These are phyloP conservation scores for Cinara cedri DNA, from an alignment of 2,888 invertebrate genomes.

Conservation along the genomic window DNA sequence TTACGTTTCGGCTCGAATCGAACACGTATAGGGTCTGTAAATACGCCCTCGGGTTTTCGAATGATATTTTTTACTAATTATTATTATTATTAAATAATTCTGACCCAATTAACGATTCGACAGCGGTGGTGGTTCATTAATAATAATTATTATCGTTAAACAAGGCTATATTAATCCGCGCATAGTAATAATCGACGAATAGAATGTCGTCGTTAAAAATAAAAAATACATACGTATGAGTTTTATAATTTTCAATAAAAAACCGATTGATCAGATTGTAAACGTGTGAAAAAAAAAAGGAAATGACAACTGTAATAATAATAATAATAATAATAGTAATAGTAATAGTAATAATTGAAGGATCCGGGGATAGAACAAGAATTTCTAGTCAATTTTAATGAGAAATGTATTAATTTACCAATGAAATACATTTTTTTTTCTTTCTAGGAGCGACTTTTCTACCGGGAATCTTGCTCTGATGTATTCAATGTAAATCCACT, in stretches of 20 bases:
- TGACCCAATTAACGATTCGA: slow-evolving; percentile 41
- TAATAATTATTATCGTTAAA: slow-evolving; percentile 48
- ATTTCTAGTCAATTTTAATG: too few species aligned
- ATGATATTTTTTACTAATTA: neutral
- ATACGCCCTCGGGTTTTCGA: slow-evolving; percentile 24
- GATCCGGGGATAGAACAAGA: too few species aligned
- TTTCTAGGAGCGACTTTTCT: too few species aligned
- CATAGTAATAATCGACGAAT: slow-evolving; percentile 12
- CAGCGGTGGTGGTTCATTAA: slow-evolving; percentile 21
- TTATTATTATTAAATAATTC: slow-evolving; percentile 26
- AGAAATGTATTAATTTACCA: too few species aligned
- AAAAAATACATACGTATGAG: neutral
- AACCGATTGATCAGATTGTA: neutral
- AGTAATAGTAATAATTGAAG: too few species aligned
- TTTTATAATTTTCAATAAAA: slow-evolving; percentile 9
- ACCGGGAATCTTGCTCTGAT: too few species aligned
- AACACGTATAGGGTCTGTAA: too few species aligned
- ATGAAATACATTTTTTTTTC: too few species aligned
- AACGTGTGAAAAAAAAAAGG: neutral
- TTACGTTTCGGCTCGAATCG: too few species aligned
- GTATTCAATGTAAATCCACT: too few species aligned
- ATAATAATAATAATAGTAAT: too few species aligned
- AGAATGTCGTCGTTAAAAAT: neutral
- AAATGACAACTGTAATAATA: too few species aligned
- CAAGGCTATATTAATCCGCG: slow-evolving; percentile 51